A percentile compares a stretch with the other conserved stretches of the same genome.
phyloP scores from a whole-genome alignment of 1,140 invertebrate genomes.

The Yoshiicerus persimilis region DNA sequence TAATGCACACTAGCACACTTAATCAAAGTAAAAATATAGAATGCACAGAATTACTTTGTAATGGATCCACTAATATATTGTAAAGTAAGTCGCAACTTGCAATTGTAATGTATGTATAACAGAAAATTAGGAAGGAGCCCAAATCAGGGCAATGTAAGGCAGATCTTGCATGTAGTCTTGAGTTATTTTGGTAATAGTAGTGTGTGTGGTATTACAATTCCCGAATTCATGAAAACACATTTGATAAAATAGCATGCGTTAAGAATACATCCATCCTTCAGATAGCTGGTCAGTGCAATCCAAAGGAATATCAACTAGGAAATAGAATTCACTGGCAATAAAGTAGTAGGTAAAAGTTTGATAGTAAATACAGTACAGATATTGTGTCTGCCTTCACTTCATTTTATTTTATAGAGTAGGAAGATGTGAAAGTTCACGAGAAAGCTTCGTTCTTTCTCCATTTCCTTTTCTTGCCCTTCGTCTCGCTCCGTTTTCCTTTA shows the following conservation, averaged over 20 bases:
- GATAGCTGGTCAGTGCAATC: neutral
- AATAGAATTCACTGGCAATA: neutral
- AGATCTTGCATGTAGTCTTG: neutral
- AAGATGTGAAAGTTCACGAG: constrained; percentile 4
- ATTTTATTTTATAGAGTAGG: neutral
- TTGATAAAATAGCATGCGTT: neutral
- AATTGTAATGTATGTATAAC: neutral
- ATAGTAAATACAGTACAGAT: neutral
- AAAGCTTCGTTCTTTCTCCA: neutral
- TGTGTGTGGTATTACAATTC: neutral
- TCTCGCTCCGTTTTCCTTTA: neutral
- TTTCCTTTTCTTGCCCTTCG: neutral
- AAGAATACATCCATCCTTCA: neutral
- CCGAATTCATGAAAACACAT: neutral
- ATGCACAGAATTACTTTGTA: too few relatives aligned
- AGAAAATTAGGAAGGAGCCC: neutral
- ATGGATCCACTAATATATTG: too few relatives aligned
- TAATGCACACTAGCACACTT: too few relatives aligned
- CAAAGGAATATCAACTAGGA: neutral
- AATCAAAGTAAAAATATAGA: too few relatives aligned
- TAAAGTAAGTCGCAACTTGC: too few relatives aligned
- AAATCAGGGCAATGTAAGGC: neutral
- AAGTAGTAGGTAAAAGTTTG: neutral
- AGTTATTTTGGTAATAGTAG: neutral
- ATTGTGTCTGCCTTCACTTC: neutral